Evolutionary conservation across 1,140 invertebrate species (phyloP).

Genomic region (Drosophila mojavensis): DNA sequence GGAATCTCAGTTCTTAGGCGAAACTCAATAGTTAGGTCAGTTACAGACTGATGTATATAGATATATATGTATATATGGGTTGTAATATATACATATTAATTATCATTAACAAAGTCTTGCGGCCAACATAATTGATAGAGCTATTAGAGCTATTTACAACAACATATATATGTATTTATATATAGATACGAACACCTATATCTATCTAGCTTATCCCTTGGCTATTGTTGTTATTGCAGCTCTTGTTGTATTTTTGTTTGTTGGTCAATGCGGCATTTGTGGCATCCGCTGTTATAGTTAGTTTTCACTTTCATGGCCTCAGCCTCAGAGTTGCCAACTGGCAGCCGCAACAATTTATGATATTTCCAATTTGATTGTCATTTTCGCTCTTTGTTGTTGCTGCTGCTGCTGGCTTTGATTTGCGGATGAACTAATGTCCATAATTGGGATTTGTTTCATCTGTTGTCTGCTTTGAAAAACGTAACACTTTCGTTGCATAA

Average conservation of each 20-base stretch:
- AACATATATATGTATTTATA: background rate
- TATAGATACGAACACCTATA: background rate
- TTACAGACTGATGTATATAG: background rate
- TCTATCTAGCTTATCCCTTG: conserved; percentile 3
- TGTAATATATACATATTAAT: background rate
- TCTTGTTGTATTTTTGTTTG: conserved; percentile 47
- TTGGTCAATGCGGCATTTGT: conserved; percentile 50
- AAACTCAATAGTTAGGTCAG: conserved; percentile 4
- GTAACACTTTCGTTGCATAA: conserved; percentile 48
- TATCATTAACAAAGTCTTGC: conserved; percentile 27
- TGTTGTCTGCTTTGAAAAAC: background rate
- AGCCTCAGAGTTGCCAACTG: conserved; percentile 44
- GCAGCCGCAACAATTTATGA: conserved; percentile 63
- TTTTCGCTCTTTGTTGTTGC: conserved; percentile 33
- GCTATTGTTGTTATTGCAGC: conserved; percentile 37
- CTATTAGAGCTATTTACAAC: conserved; percentile 29
- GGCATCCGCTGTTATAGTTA: conserved; percentile 57
- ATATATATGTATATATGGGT: background rate
- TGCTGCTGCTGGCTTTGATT: conserved; percentile 31
- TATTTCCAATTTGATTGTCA: conserved; percentile 56
- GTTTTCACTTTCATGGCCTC: conserved; percentile 70
- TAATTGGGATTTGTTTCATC: conserved; percentile 53
- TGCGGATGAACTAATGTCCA: conserved; percentile 69
- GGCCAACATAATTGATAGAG: conserved; percentile 17
- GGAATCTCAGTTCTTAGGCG: conserved; percentile 6